These are phyloP conservation scores for Sebastes baramenuke DNA, from an alignment of 2,797 vertebrate species.

Conservation along the genomic window DNA sequence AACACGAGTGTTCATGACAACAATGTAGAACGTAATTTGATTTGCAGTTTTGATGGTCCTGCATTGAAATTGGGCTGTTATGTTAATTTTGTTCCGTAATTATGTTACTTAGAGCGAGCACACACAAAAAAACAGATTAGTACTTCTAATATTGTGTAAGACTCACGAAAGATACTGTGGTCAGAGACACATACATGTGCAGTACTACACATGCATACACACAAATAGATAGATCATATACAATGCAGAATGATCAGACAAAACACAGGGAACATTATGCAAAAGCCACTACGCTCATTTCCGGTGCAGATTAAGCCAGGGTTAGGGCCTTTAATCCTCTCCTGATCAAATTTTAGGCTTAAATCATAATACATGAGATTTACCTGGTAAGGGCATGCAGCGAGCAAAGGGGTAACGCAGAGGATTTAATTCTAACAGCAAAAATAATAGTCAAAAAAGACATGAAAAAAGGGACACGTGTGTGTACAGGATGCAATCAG, in stretches of 20 bases:
- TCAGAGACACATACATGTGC: not conserved
- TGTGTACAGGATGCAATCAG: not conserved
- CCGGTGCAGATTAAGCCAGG: constrained; percentile 22
- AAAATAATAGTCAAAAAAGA: not conserved
- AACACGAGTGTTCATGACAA: not conserved
- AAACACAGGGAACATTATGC: constrained; percentile 13
- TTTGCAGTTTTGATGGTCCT: not conserved
- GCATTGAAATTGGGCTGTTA: not conserved
- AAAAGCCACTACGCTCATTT: constrained; percentile 32
- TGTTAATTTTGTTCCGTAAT: not conserved
- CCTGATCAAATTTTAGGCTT: constrained; percentile 26
- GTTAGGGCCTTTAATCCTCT: constrained; percentile 18
- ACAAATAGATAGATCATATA: constrained; percentile 19
- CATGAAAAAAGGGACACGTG: not conserved
- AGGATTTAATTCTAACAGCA: constrained; percentile 9
- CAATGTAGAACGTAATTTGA: not conserved
- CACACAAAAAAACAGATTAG: not conserved
- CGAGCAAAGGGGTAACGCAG: constrained; percentile 8
- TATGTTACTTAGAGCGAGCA: not conserved
- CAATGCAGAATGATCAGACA: constrained; percentile 27
- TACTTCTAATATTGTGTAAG: not conserved
- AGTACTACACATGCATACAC: not conserved
- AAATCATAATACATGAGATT: constrained; percentile 31
- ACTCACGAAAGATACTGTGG: not conserved
- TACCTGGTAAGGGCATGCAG: constrained; percentile 46